Base-by-base conservation (phyloP, 2,888 invertebrate genomes). In the Eupithecia subumbrata region DNA sequence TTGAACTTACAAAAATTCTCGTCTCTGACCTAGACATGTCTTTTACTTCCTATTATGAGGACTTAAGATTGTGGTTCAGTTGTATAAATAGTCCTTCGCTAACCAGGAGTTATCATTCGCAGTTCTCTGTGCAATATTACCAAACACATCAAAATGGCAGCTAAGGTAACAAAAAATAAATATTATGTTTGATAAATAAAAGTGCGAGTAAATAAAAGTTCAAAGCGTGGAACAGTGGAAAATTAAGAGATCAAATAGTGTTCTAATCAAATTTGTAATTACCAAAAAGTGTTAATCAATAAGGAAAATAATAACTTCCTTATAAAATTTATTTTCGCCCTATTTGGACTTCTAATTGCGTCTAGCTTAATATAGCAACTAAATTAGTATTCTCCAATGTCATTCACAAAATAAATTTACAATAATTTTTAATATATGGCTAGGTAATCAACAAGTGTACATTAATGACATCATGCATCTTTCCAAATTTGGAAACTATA, bases 41-140 rank as follows among this genome's bases (percentile, higher is more conserved):
- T 89, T 84, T 91, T 90, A 92, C 91, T 94, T 94, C 93, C 92
- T 93, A 91, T 90, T 91, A 90, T 86, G 88, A 90, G 89, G 87
- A 84, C 83, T 83, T 90, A 90, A 84, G 87, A 89, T 86, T 90
- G 91, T 88, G 82, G 87, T 86, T 87, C 87, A 89, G 84, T 80
- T 76, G 80, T 89, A 90, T 90, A 90, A 90, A 92, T 93, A 90
- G 90, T 86, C 86, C 89, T 84, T 84, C 82, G 74, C 56, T 83
- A 82, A 83, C 85, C 87, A 83, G 88, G 88, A 89, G 86, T 87
- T 86, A 90, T 88, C 93, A 95, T 92, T 94, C 93, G 86, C 91
- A 91, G 91, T 91, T 87, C 83, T 90, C 91, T 91, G 92, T 93
- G 88, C 89, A 91, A 88, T 81, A 89, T 89, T 88, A 86, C 88